A percentile compares a stretch with the other conserved stretches of the same genome.
These are phyloP conservation scores for Drosophila equinoxialis DNA, from an alignment of 1,140 invertebrate species.

Conservation along the genomic window DNA sequence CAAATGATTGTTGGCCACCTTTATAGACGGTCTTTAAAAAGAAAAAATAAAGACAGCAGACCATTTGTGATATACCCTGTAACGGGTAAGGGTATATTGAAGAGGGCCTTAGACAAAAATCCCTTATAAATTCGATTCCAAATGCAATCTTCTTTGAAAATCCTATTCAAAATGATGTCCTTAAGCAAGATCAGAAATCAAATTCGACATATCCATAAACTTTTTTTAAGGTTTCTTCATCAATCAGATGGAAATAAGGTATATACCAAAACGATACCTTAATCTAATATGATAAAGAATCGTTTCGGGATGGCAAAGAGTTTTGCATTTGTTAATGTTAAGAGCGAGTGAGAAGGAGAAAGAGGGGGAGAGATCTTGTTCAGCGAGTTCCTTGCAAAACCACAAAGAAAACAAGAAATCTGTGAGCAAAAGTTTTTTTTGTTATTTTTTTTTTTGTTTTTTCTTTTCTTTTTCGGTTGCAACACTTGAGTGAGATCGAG, in stretches of 20 bases:
- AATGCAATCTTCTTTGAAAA: too few species aligned
- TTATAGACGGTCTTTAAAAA: slow-evolving; percentile 45
- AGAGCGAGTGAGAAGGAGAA: too few species aligned
- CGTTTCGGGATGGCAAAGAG: slow-evolving; percentile 1
- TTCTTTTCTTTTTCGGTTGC: slow-evolving; percentile 23
- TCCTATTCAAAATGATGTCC: too few species aligned
- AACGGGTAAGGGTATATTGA: too few species aligned
- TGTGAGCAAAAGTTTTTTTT: slow-evolving; percentile 34
- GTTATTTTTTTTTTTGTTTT: too few species aligned
- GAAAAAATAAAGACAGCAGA: slow-evolving; percentile 1
- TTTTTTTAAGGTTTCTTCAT: too few species aligned
- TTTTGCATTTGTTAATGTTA: neutral
- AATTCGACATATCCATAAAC: too few species aligned
- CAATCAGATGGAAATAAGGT: too few species aligned
- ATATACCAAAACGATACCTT: neutral
- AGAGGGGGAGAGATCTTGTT: slow-evolving; percentile 39
- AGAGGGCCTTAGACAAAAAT: too few species aligned
- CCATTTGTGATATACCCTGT: slow-evolving; percentile 27
- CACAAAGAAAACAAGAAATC: slow-evolving; percentile 50
- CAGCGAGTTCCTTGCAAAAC: slow-evolving; percentile 36
- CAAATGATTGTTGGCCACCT: slow-evolving; percentile 36
- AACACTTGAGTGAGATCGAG: slow-evolving; percentile 49
- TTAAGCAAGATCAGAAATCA: too few species aligned
- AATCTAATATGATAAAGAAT: neutral
- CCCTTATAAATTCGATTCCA: too few species aligned